Conservation (phyloP, 2,797 vertebrate genomes). For the Poecilia wingei region DNA sequence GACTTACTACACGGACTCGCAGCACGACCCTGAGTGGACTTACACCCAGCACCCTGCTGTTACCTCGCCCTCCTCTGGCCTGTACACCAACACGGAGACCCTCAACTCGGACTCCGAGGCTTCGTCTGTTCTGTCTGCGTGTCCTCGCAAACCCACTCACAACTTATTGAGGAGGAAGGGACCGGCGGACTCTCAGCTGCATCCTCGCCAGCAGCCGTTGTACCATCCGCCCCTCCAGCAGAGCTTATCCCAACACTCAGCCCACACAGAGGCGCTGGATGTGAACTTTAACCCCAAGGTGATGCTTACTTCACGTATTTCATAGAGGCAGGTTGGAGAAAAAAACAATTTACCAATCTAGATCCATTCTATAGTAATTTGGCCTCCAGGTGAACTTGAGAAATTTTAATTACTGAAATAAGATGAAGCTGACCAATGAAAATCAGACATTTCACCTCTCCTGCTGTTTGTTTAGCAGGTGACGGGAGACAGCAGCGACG, state of each 20-base stretch:
- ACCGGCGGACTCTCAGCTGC: constrained; percentile 58
- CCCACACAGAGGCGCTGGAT: constrained; percentile 83
- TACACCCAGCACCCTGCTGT: constrained; percentile 82
- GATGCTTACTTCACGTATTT: background rate
- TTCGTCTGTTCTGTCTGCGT: constrained; percentile 83
- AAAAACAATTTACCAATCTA: background rate
- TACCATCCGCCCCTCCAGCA: constrained; percentile 66
- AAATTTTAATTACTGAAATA: background rate
- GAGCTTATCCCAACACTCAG: constrained; percentile 54
- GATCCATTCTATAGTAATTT: background rate
- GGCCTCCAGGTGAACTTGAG: background rate
- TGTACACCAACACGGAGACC: constrained; percentile 89
- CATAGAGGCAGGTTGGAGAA: background rate
- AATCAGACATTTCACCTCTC: too few relatives aligned
- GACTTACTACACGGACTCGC: constrained; percentile 82
- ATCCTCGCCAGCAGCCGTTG: constrained; percentile 60
- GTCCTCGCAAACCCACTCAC: constrained; percentile 71
- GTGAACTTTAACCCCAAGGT: constrained; percentile 94
- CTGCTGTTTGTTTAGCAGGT: constrained; percentile 68
- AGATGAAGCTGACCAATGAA: too few relatives aligned
- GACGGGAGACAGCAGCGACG: constrained; percentile 89
- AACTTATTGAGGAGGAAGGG: constrained; percentile 77
- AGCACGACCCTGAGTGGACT: constrained; percentile 82
- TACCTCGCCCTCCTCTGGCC: constrained; percentile 84
- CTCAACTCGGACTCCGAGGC: constrained; percentile 91